Percentiles rank a stretch among this genome's conserved stretches.
Conservation (phyloP, 2,797 vertebrate genomes). For the Karalla daura region DNA sequence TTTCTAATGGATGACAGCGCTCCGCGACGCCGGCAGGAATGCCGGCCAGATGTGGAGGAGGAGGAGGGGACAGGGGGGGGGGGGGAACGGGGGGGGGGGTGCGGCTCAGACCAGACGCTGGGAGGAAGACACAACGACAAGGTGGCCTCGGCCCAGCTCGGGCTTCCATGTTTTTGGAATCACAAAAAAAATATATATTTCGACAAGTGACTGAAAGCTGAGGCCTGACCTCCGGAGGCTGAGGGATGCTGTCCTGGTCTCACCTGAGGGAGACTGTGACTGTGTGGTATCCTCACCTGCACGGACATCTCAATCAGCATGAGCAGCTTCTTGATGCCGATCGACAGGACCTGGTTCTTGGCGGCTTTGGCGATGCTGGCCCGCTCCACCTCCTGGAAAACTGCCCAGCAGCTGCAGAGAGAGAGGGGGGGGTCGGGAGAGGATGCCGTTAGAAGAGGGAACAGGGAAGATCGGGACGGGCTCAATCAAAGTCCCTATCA, state of each 20-base stretch:
- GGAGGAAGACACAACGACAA: slow-evolving; percentile 29
- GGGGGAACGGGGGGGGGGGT: slow-evolving; percentile 52
- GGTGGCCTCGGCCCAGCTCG: background rate
- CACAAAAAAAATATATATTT: too few species aligned
- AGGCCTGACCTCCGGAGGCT: too few species aligned
- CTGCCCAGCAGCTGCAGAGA: slow-evolving; percentile 89
- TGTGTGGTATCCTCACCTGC: slow-evolving; percentile 88
- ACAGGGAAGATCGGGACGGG: too few species aligned
- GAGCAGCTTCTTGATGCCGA: slow-evolving; percentile 96
- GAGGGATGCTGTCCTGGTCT: too few species aligned
- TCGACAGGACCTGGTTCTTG: slow-evolving; percentile 87
- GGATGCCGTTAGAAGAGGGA: background rate
- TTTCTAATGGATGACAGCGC: slow-evolving; percentile 58
- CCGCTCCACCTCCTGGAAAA: slow-evolving; percentile 92
- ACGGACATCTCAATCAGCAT: slow-evolving; percentile 98
- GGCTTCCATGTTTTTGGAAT: too few species aligned
- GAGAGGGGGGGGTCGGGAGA: background rate
- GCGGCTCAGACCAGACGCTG: slow-evolving; percentile 43
- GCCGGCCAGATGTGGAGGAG: slow-evolving; percentile 65
- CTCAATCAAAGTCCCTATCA: too few species aligned
- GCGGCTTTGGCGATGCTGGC: slow-evolving; percentile 87
- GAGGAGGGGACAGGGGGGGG: slow-evolving; percentile 58
- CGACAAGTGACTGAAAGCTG: too few species aligned
- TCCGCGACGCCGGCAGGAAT: slow-evolving; percentile 60
- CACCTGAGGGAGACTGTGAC: too few species aligned